Base-by-base conservation (phyloP, 2,113 vertebrate species). In the Heterochromis multidens region DNA sequence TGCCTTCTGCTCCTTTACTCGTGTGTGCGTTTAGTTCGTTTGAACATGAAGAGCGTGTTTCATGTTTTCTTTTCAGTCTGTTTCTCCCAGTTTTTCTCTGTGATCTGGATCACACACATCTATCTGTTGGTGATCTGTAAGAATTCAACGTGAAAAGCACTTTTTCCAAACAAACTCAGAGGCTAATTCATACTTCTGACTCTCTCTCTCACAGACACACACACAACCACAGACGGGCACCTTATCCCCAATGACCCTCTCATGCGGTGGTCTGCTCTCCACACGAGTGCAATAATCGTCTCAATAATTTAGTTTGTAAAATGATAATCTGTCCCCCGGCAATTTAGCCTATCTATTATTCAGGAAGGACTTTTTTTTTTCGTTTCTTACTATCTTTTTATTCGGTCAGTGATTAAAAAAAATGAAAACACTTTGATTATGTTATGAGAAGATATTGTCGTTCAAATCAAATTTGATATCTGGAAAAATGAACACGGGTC, bases 231-330 rank as follows among this genome's bases (percentile, higher is more conserved):
- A 16, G 5, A 27, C 8, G 2, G 9, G 8, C 17, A 58, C 35
- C 29, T 81, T 59, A 33, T 46, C 61, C 57, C 35, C 33, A 74
- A 27, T 60, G 31, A 56, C 21, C 16, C 35, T 21, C 49, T 83
- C 23, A 23, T 56, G 21, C 58, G 79, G 61, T 79, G 70, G 43
- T 72, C 49, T 82, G 58, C 46, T 87, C 82, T 77, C 58, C 57
- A 49, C 80, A 81, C 82, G 54, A 27, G 77, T 35, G 67, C 79
- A 46, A 40, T 87, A 89, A 88, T 92, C 81, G 80, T 58, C 82
- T 87, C 87, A 83, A 62, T 92, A 82, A 91, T 87, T 91, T 74
- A 88, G 77, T 81, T 82, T 86, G 86, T 82, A 82, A 84, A 90
- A 92, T 89, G 76, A 79, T 83, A 80, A 90, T 90, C 56, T 88